Conservation (phyloP, 2,888 invertebrate species). For the Panopea generosa region DNA sequence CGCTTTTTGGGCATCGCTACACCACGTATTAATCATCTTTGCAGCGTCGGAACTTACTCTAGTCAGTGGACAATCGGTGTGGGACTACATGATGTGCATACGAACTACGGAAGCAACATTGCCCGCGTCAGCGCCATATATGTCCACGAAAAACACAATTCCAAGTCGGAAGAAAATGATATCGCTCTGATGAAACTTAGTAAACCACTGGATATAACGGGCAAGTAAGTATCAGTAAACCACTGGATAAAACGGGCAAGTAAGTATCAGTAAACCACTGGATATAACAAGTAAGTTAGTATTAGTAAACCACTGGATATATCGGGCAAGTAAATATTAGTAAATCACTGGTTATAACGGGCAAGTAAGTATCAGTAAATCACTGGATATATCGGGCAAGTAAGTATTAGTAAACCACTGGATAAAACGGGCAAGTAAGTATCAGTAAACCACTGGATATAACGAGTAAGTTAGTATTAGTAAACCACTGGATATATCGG, state of each 20-base stretch:
- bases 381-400: too few species aligned
- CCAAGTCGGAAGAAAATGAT: constrained; percentile 52
- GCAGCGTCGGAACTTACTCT: constrained; percentile 26
- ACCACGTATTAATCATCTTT: too few species aligned
- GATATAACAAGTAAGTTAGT: constrained; percentile 54
- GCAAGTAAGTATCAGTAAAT: too few species aligned
- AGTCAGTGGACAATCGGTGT: constrained; percentile 58
- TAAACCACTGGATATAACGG: constrained; percentile 55
- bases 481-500: too few species aligned
- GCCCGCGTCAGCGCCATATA: constrained; percentile 51
- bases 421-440: too few species aligned
- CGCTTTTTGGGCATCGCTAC: too few species aligned
- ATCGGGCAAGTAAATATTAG: constrained; percentile 38
- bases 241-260: constrained; percentile 57
- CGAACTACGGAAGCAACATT: constrained; percentile 48
- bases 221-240: constrained; percentile 49
- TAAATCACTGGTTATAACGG: too few species aligned
- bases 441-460: too few species aligned
- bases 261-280: constrained; percentile 49
- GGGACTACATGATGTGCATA: constrained; percentile 52
- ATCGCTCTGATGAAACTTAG: constrained; percentile 66
- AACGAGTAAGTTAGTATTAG: too few species aligned
- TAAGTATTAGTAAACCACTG: too few species aligned
- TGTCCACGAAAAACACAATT: constrained; percentile 53
- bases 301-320: constrained; percentile 55